Base-by-base conservation (phyloP, 1,140 invertebrate genomes). In the Cepaea nemoralis region DNA sequence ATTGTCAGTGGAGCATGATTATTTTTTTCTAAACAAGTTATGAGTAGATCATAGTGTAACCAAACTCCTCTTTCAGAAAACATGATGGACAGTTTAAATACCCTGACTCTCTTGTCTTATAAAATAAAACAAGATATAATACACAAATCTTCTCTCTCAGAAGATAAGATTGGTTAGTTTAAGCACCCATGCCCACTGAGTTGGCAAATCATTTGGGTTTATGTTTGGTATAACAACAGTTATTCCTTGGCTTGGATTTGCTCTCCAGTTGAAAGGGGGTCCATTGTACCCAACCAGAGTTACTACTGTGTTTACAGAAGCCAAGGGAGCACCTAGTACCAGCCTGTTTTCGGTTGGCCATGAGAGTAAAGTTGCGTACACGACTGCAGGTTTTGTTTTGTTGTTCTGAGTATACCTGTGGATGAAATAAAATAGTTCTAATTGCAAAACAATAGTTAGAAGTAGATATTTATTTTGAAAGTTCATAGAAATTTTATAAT, bases 321-420 rank as follows among this genome's bases (percentile, higher is more conserved):
- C 16, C 22, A 22, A 1, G 19, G 77, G 63, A 35, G 66, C 37
- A 14, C 59, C 77, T n/a, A 79, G 31, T 22, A 22, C 19, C 19
- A 79, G 33, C 2, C 1, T 40, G 24, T n/a, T n/a, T 69, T 24
- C 12, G 0, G 42, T 37, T 79, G 77, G 77, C 77, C 59, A 79
- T 42, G 39, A 48, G 0, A 79, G 42, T 14, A 55, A 22, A 42
- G 35, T 69, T 12, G 77, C 77, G 33, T 79, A 79, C 10, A 79
- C 66, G 45, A 45, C 66, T 45, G 59, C 27, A 45, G 37, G 40
- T 1, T 35, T 42, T 24, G 39, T 24, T 50, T 79, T 69, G 31
- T 42, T 69, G 27, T 69, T 79, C 33, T 67, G 37, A 12, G 77
- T 79, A 63, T 79, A 79, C 77, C 77, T 79, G 19, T 12, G 35